Conservation (phyloP, 1,140 invertebrate species). For the Chrysoperla carnea region DNA sequence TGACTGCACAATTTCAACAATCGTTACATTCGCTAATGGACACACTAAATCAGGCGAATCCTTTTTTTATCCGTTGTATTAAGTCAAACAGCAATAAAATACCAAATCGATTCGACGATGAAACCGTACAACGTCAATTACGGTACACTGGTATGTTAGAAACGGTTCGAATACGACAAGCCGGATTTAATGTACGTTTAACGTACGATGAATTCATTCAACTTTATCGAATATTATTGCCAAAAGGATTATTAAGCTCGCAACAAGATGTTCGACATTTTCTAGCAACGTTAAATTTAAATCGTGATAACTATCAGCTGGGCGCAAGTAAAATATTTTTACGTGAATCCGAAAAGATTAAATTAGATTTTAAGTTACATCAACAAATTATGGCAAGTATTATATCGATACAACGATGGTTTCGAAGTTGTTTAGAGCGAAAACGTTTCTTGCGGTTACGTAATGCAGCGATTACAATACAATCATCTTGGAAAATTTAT, state of each 20-base stretch:
- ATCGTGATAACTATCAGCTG: conserved; percentile 81
- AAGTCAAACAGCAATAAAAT: conserved; percentile 89
- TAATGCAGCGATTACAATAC: conserved; percentile 55
- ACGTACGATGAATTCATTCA: conserved; percentile 92
- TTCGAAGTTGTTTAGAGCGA: conserved; percentile 61
- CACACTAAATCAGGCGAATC: conserved; percentile 85
- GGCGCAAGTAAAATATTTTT: conserved; percentile 82
- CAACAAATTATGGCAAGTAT: conserved; percentile 87
- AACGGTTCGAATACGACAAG: conserved; percentile 86
- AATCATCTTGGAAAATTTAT: conserved; percentile 52
- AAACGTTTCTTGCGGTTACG: conserved; percentile 56
- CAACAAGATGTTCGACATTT: conserved; percentile 67
- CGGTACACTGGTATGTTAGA: conserved; percentile 93
- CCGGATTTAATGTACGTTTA: conserved; percentile 85
- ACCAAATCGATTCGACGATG: conserved; percentile 83
- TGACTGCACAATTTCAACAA: conserved; percentile 87
- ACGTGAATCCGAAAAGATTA: conserved; percentile 84
- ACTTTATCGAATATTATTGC: conserved; percentile 75
- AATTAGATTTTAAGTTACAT: conserved; percentile 79
- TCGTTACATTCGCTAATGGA: conserved; percentile 83
- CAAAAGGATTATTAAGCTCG: conserved; percentile 66
- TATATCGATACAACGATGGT: conserved; percentile 83
- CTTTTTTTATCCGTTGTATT: conserved; percentile 93
- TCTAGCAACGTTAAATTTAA: conserved; percentile 58
- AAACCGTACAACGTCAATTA: conserved; percentile 72